Base-by-base conservation (phyloP, 2,797 vertebrate genomes). In the Bovichtus diacanthus region DNA sequence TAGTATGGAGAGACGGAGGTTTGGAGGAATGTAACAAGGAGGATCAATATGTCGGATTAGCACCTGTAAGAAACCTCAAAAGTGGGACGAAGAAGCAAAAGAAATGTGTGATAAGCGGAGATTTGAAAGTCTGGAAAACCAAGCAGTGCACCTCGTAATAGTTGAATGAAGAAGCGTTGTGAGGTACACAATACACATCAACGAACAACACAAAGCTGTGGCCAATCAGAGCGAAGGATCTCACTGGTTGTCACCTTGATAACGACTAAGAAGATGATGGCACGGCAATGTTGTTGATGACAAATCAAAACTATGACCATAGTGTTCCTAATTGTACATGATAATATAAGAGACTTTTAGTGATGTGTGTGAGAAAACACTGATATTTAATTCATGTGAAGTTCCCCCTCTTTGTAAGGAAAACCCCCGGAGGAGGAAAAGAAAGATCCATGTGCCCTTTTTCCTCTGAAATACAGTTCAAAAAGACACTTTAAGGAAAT, bases 281-380 rank as follows among this genome's bases (percentile, higher is more conserved):
- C n/a, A 43, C 59, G 70, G 56, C 13, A n/a, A 66, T 36, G 60
- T 54, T 49, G 56, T 73, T 74, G 74, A 75, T 36, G 55, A 84
- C 65, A 66, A 89, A 72, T 81, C 68, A 60, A 60, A 80, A 70
- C 78, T 51, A 36, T 56, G 55, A 86, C 75, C 68, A 70, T 69
- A 79, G 80, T 90, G 84, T 90, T 91, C 88, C 70, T 81, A 88
- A 64, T 29, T 90, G 88, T 90, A 88, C 78, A 76, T 81, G 75
- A 65, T 78, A 63, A 70, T 83, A 80, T 75, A 74, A 75, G 47
- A 83, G 69, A 81, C 44, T 73, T 62, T 74, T 66, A 27, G 75
- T 58, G 63, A 76, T 88, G 78, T 90, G 50, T 87, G 87, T 87
- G 78, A 61, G 68, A 76, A 76, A 80, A 77, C 65, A 59, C 46